Evolutionary conservation across 1,140 invertebrate genomes (phyloP).

Genomic region (Sarcophaga bullata): DNA sequence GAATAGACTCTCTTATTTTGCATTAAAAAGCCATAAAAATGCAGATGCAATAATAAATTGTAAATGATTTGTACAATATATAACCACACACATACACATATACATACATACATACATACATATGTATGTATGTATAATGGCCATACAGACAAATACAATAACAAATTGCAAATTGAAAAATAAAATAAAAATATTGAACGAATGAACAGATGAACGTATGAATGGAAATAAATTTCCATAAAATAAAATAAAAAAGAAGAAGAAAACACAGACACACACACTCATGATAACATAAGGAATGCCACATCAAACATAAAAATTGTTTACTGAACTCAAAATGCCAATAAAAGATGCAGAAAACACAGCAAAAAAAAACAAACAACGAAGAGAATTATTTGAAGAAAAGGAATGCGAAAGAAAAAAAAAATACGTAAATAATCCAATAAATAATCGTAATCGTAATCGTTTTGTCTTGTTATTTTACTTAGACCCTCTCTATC

Average conservation of each 20-base stretch:
- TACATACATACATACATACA: too few relatives aligned
- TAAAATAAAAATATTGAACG: too few relatives aligned
- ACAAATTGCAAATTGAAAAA: too few relatives aligned
- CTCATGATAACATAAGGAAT: not conserved
- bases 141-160: too few relatives aligned
- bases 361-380: not conserved
- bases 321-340: not conserved
- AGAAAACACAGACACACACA: too few relatives aligned
- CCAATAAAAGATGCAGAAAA: not conserved
- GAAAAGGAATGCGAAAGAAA: not conserved
- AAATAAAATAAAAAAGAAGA: too few relatives aligned
- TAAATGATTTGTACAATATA: too few relatives aligned
- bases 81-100: too few relatives aligned
- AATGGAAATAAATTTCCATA: too few relatives aligned
- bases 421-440: constrained; percentile 16
- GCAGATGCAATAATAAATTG: not conserved
- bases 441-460: constrained; percentile 1
- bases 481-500: too few relatives aligned
- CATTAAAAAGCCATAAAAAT: constrained; percentile 4
- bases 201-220: too few relatives aligned
- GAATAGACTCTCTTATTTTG: not conserved
- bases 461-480: not conserved
- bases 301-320: constrained; percentile 1
- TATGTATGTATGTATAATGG: too few relatives aligned
- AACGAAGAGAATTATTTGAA: not conserved